Percentiles rank a stretch among this genome's conserved stretches.
Evolutionary conservation across 2,888 invertebrate genomes (phyloP).

Genomic region (Epicampocera succincta): DNA sequence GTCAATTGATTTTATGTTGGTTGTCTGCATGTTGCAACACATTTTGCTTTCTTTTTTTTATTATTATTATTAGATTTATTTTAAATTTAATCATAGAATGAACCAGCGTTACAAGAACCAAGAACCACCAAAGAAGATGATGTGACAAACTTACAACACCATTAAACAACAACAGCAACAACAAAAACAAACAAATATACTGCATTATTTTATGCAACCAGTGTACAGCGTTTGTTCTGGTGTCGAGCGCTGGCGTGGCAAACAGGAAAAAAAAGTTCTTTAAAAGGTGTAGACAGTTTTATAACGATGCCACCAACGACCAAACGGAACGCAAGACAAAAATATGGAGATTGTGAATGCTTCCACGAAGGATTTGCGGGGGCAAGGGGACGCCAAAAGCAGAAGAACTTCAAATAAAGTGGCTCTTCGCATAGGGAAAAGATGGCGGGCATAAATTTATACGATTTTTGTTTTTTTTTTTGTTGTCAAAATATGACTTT

Average conservation of each 20-base stretch:
- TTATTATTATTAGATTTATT: conserved; percentile 65
- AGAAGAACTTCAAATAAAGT: conserved; percentile 56
- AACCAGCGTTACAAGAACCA: conserved; percentile 23
- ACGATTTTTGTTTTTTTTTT: conserved; percentile 20
- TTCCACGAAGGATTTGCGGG: not conserved
- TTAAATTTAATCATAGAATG: conserved; percentile 66
- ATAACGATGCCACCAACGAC: conserved; percentile 56
- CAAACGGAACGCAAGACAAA: conserved; percentile 8
- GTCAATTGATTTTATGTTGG: conserved; percentile 70
- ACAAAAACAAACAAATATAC: conserved; percentile 12
- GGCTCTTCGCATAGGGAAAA: conserved; percentile 58
- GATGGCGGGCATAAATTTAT: conserved; percentile 60
- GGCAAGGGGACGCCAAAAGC: not conserved
- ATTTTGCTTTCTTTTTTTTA: conserved; percentile 43
- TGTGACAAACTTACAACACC: conserved; percentile 53
- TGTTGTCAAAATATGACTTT: not conserved
- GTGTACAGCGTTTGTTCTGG: conserved; percentile 3
- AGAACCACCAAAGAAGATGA: conserved; percentile 63
- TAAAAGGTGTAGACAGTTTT: conserved; percentile 68
- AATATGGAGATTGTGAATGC: conserved; percentile 10
- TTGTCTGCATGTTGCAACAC: conserved; percentile 54
- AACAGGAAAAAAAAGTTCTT: conserved; percentile 3
- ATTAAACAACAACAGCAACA: not conserved
- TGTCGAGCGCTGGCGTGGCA: not conserved
- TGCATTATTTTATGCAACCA: conserved; percentile 49